phyloP scores from a whole-genome alignment of 1,140 invertebrate genomes.

The Hycleus phaleratus region DNA sequence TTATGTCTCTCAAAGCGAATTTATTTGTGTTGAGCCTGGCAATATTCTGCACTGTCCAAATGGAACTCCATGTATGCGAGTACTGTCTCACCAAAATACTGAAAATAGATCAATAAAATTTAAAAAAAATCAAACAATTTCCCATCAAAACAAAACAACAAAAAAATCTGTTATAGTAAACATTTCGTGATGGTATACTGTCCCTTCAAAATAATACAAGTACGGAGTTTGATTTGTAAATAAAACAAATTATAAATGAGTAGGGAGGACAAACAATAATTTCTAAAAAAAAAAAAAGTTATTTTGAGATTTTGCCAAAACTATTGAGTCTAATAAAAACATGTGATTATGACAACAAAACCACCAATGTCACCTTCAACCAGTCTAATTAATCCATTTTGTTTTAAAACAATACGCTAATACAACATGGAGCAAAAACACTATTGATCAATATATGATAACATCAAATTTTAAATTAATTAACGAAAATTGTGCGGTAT shows the following conservation, averaged over 20 bases:
- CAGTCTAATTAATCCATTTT: conserved; percentile 2
- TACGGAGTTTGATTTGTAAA: too few relatives aligned
- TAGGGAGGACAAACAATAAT: neutral
- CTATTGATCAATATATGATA: too few relatives aligned
- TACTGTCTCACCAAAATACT: conserved; percentile 41
- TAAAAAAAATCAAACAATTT: too few relatives aligned
- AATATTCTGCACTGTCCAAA: conserved; percentile 90
- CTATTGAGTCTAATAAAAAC: conserved; percentile 11
- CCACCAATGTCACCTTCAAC: conserved; percentile 21
- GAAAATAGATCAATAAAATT: conserved; percentile 16
- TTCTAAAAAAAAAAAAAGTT: conserved; percentile 14
- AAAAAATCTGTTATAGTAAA: too few relatives aligned
- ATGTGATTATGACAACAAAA: conserved; percentile 12
- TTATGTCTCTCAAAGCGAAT: conserved; percentile 33
- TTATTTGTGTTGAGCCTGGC: conserved; percentile 95
- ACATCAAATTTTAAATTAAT: too few relatives aligned
- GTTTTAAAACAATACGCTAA: too few relatives aligned
- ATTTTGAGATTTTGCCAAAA: conserved; percentile 15
- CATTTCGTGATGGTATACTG: too few relatives aligned
- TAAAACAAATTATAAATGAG: too few relatives aligned
- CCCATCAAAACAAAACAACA: too few relatives aligned
- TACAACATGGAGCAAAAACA: too few relatives aligned
- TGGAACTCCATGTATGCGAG: conserved; percentile 92
- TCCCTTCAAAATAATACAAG: too few relatives aligned
- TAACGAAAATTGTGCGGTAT: too few relatives aligned